Base-by-base conservation (phyloP, 2,113 vertebrate genomes). In the Rutilus rutilus region DNA sequence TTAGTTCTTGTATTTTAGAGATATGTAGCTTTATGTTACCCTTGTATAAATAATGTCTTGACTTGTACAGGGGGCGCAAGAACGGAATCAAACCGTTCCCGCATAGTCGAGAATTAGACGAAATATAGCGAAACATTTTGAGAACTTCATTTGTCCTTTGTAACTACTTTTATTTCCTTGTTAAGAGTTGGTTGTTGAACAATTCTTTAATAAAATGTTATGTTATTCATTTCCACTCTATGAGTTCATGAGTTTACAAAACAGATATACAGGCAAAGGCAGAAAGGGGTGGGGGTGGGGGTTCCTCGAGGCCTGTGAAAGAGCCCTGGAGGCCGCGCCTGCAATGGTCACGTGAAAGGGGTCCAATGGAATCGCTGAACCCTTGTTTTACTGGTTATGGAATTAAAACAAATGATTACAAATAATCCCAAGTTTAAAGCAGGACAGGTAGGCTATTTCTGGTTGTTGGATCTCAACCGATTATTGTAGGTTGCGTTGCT, bases 201-300 rank as follows among this genome's bases (percentile, higher is more conserved):
- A 95, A 97, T 98, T 97, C 97, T 97, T 95, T 94, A 99, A 99
- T 99, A 99, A 99, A 99, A 96, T 96, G 90, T 98, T 97, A 96
- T 96, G 96, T 97, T 98, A 95, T 95, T 94, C 95, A 95, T 93
- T 96, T 89, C 93, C 91, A 91, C 92, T 89, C 94, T 95, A 91
- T 92, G 96, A 90, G 92, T 94, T 85, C 89, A 92, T 83, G 75
- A 85, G 19, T 75, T 84, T 85, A 52, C 64, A 33, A 82, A 73
- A 45, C 80, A 45, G 75, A 73, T 85, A 80, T 89, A 87, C 83
- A 45, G 77, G 64, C 79, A 17, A 33, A 42, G 30, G 84, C 57
- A 83, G 47, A 76, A n/a, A 36, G 7, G 78, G 82, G 9, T 67
- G 59, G 54, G 81, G 85, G 89, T 73, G 50, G 84, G 78, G 86